Evolutionary conservation across 2,888 invertebrate species (phyloP).

Genomic region (Trypoxylon attenuatum): DNA sequence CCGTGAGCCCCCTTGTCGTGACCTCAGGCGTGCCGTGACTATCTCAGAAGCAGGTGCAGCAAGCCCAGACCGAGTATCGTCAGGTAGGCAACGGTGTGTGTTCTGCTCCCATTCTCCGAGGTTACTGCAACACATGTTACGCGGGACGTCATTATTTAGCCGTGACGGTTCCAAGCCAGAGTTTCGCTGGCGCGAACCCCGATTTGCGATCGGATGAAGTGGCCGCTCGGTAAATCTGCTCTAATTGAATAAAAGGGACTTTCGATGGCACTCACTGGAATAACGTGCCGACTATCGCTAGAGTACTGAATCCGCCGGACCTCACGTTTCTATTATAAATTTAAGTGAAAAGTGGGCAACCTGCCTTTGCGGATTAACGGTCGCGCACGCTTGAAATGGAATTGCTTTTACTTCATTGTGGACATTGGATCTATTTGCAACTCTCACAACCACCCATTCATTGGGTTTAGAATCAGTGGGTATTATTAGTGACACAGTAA

Average conservation of each 20-base stretch:
- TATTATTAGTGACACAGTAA: background rate
- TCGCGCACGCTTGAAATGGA: too few species aligned
- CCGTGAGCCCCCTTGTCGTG: constrained; percentile 41
- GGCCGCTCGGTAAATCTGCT: too few species aligned
- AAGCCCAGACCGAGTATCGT: constrained; percentile 56
- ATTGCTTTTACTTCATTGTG: background rate
- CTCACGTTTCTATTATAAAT: too few species aligned
- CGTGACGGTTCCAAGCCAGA: background rate
- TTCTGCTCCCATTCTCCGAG: constrained; percentile 61
- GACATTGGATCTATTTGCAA: background rate
- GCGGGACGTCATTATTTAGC: constrained; percentile 17
- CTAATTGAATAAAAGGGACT: too few species aligned
- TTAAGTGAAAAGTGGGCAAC: too few species aligned
- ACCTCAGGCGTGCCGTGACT: constrained; percentile 58
- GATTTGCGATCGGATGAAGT: background rate
- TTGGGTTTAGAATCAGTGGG: background rate
- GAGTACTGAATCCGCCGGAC: too few species aligned
- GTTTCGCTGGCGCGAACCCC: too few species aligned
- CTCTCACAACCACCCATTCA: background rate
- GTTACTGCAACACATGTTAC: constrained; percentile 65
- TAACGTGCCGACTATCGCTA: too few species aligned
- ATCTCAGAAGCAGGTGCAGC: constrained; percentile 63
- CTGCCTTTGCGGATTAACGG: too few species aligned
- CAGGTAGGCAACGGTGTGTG: constrained; percentile 46
- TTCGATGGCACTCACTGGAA: too few species aligned